phyloP scores from a whole-genome alignment of 2,888 invertebrate genomes.

The Diarsia mendica region DNA sequence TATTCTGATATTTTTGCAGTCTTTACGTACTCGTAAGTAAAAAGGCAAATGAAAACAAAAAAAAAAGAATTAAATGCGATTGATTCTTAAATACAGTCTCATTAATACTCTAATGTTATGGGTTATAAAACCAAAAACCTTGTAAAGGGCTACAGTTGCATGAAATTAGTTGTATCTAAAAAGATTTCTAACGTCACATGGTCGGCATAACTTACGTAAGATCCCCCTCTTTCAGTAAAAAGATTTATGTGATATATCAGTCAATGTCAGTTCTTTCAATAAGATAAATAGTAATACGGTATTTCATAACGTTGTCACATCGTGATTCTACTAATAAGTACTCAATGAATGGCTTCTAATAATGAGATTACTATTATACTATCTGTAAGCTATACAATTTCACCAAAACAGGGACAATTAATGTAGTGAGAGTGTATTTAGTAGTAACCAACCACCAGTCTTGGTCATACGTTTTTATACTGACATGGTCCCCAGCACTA shows the following conservation, averaged over 20 bases:
- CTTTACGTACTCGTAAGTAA: too few relatives aligned
- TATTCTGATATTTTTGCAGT: neutral
- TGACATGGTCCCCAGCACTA: too few relatives aligned
- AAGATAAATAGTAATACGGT: neutral
- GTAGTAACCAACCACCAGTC: neutral
- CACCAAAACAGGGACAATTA: neutral
- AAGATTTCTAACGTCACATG: neutral
- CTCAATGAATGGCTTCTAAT: neutral
- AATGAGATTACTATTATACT: neutral
- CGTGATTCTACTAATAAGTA: neutral
- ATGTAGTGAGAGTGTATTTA: neutral
- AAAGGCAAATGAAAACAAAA: too few relatives aligned
- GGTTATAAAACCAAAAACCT: too few relatives aligned
- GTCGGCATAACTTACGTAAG: neutral
- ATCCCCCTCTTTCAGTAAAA: constrained; percentile 6
- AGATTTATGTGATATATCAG: neutral
- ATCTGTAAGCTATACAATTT: neutral
- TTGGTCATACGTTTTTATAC: neutral
- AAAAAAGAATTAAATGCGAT: too few relatives aligned
- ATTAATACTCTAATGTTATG: too few relatives aligned
- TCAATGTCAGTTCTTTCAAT: neutral
- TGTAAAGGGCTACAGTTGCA: neutral
- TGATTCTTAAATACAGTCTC: too few relatives aligned
- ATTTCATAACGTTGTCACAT: neutral
- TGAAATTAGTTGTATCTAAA: neutral